A percentile compares a stretch with the other conserved stretches of the same genome.
These are phyloP conservation scores for Drosophila fungiperda DNA, from an alignment of 2,888 invertebrate genomes.

Conservation along the genomic window DNA sequence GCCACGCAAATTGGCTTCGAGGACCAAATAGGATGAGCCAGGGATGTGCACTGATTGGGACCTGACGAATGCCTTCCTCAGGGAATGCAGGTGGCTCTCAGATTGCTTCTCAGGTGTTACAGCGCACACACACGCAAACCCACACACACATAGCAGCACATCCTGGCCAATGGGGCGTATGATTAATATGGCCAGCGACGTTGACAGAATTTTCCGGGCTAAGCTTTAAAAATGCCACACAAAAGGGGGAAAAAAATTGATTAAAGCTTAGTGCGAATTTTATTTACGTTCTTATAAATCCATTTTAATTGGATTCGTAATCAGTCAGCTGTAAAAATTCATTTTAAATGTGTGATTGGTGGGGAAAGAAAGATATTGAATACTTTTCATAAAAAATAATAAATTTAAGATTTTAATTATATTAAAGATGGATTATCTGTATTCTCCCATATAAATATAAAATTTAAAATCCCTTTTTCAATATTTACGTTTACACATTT, in stretches of 20 bases:
- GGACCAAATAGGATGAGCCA: conserved; percentile 13
- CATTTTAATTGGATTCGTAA: background rate
- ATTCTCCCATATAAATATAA: background rate
- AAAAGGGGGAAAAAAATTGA: background rate
- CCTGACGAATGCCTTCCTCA: conserved; percentile 35
- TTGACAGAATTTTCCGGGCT: background rate
- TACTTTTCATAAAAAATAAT: too few species aligned
- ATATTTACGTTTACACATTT: too few species aligned
- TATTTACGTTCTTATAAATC: background rate
- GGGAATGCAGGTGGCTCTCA: conserved; percentile 30
- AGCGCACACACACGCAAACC: background rate
- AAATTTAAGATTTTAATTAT: background rate
- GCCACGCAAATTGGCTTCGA: conserved; percentile 58
- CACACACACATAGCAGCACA: conserved; percentile 2
- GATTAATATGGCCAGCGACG: conserved; percentile 53
- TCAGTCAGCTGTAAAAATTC: background rate
- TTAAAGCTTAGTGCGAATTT: conserved; percentile 8
- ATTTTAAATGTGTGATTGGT: background rate
- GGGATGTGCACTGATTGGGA: conserved; percentile 55
- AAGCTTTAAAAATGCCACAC: conserved; percentile 1
- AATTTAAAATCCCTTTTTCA: too few species aligned
- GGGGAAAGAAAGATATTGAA: background rate
- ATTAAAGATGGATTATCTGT: too few species aligned
- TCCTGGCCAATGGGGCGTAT: conserved; percentile 69
- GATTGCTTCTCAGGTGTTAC: conserved; percentile 39